phyloP scores from a whole-genome alignment of 2,888 invertebrate genomes.

The Pedicia rivosa region DNA sequence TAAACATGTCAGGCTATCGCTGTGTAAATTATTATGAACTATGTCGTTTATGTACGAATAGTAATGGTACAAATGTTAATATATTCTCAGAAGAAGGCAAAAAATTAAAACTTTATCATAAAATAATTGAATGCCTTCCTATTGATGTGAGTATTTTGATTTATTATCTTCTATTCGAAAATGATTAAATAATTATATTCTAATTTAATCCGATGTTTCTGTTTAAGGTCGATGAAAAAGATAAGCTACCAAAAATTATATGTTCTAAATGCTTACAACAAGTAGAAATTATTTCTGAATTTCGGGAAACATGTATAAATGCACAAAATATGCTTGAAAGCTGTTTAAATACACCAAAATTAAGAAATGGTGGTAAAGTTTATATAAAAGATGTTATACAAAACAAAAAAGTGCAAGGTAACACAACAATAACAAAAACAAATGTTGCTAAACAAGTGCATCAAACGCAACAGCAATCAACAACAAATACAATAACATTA shows the following conservation, averaged over 20 bases:
- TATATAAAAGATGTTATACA: constrained; percentile 37
- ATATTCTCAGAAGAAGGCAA: constrained; percentile 50
- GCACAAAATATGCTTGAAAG: constrained; percentile 50
- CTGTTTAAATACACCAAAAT: constrained; percentile 46
- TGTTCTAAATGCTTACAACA: constrained; percentile 45
- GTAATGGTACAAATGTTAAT: constrained; percentile 45
- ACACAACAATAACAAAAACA: constrained; percentile 4
- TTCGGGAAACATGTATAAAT: constrained; percentile 44
- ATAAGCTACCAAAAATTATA: constrained; percentile 50
- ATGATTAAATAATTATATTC: neutral
- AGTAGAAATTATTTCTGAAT: constrained; percentile 42
- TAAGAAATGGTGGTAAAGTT: constrained; percentile 45
- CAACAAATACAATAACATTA: constrained; percentile 4
- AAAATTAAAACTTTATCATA: constrained; percentile 43
- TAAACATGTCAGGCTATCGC: constrained; percentile 53
- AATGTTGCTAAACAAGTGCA: constrained; percentile 7
- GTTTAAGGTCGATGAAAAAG: constrained; percentile 48
- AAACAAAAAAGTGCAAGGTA: constrained; percentile 11
- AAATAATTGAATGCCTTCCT: constrained; percentile 47
- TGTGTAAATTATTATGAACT: constrained; percentile 55
- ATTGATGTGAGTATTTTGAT: constrained; percentile 34
- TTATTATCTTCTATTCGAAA: neutral
- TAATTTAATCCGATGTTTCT: too few species aligned
- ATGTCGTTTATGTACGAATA: constrained; percentile 50
- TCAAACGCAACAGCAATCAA: constrained; percentile 10